Evolutionary conservation across 2,113 vertebrate genomes (phyloP).

Genomic region (Paratilapia polleni): DNA sequence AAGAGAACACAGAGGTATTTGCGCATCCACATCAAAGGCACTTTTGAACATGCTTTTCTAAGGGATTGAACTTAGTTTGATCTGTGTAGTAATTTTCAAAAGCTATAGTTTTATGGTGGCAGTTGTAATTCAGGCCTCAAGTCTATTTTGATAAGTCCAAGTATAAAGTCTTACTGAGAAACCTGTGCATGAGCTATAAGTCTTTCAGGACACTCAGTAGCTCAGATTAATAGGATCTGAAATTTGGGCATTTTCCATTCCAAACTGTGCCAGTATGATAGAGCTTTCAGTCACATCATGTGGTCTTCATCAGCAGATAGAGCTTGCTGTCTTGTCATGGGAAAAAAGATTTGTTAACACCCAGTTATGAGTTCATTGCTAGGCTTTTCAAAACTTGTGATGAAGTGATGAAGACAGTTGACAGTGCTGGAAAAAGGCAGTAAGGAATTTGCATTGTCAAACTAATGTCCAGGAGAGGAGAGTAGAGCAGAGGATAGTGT

Average conservation of each 20-base stretch:
- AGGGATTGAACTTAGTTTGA: background rate
- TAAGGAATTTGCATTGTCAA: background rate
- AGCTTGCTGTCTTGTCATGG: background rate
- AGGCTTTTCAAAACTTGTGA: background rate
- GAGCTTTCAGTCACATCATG: background rate
- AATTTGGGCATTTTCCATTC: background rate
- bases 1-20: conserved; percentile 1
- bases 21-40: conserved; percentile 25
- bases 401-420: background rate
- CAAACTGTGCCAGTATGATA: background rate
- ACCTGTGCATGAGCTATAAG: background rate
- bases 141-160: background rate
- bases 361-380: background rate
- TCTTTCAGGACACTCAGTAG: background rate
- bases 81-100: conserved; percentile 8
- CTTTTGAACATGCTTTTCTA: conserved; percentile 3
- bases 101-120: background rate
- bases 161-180: background rate
- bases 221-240: conserved; percentile 7
- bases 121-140: background rate
- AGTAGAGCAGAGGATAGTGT: background rate
- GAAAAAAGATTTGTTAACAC: conserved; percentile 7
- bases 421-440: background rate
- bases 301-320: background rate
- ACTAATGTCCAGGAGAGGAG: background rate